A percentile compares a stretch with the other conserved stretches of the same genome.
phyloP scores from a whole-genome alignment of 2,113 vertebrate genomes.

The Electrona antarctica region DNA sequence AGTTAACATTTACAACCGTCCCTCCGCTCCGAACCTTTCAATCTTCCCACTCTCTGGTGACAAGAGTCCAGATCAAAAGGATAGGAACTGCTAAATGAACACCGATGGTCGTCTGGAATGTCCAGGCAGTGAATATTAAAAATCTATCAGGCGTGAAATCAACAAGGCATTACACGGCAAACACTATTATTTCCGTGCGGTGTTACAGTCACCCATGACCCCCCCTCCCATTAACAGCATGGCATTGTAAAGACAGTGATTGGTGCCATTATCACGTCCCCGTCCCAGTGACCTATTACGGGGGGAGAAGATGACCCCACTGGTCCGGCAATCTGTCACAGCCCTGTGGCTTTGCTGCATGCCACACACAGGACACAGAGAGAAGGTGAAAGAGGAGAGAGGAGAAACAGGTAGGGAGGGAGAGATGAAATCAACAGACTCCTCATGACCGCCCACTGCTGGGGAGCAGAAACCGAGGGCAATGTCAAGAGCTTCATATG shows the following conservation, averaged over 20 bases:
- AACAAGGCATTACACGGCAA: conserved; percentile 61
- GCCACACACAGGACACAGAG: neutral
- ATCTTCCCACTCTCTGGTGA: conserved; percentile 31
- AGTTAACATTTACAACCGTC: conserved; percentile 47
- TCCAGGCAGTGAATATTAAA: conserved; percentile 73
- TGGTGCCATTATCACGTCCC: conserved; percentile 54
- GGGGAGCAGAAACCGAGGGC: conserved; percentile 16
- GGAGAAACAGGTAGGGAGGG: conserved; percentile 2
- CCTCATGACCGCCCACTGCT: conserved; percentile 38
- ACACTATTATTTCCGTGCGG: conserved; percentile 72
- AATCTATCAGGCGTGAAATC: conserved; percentile 69
- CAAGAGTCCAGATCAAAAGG: conserved; percentile 39
- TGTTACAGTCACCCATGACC: conserved; percentile 64
- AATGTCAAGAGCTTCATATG: conserved; percentile 45
- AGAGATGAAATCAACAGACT: conserved; percentile 30
- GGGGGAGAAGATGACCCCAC: conserved; percentile 60
- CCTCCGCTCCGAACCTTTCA: conserved; percentile 28
- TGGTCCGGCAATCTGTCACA: conserved; percentile 65
- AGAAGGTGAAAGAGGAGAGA: neutral
- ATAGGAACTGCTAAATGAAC: conserved; percentile 56
- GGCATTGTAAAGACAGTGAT: conserved; percentile 67
- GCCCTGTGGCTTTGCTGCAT: conserved; percentile 37
- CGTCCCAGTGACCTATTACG: conserved; percentile 69
- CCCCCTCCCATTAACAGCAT: conserved; percentile 56
- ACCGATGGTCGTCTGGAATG: conserved; percentile 51